Evolutionary conservation across 2,888 invertebrate genomes (phyloP).

Genomic region (Sphecodes monilicornis): DNA sequence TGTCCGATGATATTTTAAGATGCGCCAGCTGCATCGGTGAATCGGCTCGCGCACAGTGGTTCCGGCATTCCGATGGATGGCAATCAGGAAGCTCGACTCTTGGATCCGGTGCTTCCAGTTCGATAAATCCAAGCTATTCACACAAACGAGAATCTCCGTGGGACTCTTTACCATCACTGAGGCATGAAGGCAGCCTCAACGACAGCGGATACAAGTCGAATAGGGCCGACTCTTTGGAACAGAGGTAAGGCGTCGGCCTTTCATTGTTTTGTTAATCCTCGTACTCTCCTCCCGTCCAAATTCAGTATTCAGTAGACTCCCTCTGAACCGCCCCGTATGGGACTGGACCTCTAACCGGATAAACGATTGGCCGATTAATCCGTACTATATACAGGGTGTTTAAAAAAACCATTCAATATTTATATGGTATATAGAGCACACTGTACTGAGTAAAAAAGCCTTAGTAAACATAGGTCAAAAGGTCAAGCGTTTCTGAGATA

Average conservation of each 20-base stretch:
- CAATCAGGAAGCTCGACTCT: constrained; percentile 90
- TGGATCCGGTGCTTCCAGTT: constrained; percentile 86
- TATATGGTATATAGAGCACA: too few species aligned
- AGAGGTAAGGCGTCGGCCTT: constrained; percentile 87
- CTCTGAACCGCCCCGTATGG: too few species aligned
- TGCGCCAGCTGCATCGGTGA: constrained; percentile 96
- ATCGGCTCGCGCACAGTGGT: constrained; percentile 95
- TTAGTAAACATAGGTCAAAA: too few species aligned
- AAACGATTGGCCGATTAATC: too few species aligned
- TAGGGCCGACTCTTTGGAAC: constrained; percentile 94
- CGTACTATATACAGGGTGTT: too few species aligned
- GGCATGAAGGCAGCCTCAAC: constrained; percentile 94
- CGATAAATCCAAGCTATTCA: constrained; percentile 80
- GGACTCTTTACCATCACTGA: constrained; percentile 94
- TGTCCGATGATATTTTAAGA: constrained; percentile 78
- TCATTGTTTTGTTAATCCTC: background rate
- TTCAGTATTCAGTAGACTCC: too few species aligned
- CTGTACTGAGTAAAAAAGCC: too few species aligned
- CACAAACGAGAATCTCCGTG: constrained; percentile 92
- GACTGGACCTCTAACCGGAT: too few species aligned
- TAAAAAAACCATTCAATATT: too few species aligned
- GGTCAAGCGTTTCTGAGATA: too few species aligned
- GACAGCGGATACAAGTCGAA: constrained; percentile 95
- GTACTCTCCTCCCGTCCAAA: background rate
- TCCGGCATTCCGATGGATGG: constrained; percentile 96